Percentiles rank a stretch among this genome's conserved stretches.
Evolutionary conservation across 2,113 vertebrate genomes (phyloP).

Genomic region (Nesoenas mayeri): DNA sequence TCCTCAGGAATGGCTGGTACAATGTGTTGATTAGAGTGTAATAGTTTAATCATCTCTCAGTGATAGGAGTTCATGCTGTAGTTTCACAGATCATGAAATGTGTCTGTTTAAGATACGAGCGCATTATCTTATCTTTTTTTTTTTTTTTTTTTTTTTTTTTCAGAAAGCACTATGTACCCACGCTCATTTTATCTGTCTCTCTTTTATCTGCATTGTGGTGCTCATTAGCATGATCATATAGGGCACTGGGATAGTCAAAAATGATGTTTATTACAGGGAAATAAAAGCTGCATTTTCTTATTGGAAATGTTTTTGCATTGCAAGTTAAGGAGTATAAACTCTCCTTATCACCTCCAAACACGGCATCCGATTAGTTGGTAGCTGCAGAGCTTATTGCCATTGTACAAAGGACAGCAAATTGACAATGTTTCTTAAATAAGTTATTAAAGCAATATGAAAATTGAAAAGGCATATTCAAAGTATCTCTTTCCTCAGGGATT

Average conservation of each 20-base stretch:
- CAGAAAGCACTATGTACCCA: not conserved
- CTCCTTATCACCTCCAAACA: constrained; percentile 12
- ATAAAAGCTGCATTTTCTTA: not conserved
- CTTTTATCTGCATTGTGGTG: not conserved
- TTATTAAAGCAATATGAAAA: not conserved
- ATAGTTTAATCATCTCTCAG: constrained; percentile 56
- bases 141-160: not conserved
- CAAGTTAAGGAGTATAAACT: not conserved
- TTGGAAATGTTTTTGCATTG: not conserved
- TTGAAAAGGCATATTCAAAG: not conserved
- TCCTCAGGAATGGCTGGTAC: not conserved
- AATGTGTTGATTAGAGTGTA: constrained; percentile 33
- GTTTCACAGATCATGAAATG: constrained; percentile 67
- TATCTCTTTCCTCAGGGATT: not conserved
- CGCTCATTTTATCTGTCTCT: constrained; percentile 17
- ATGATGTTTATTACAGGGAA: not conserved
- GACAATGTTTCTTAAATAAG: not conserved
- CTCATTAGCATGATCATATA: constrained; percentile 13
- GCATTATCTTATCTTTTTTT: not conserved
- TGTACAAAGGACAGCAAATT: not conserved
- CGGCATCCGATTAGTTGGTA: not conserved
- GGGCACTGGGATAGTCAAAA: not conserved
- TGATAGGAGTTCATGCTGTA: constrained; percentile 34
- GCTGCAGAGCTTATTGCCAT: not conserved
- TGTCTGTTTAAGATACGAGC: constrained; percentile 59